Base-by-base conservation (phyloP, 2,888 invertebrate genomes). In the Cataglyphis albicans region DNA sequence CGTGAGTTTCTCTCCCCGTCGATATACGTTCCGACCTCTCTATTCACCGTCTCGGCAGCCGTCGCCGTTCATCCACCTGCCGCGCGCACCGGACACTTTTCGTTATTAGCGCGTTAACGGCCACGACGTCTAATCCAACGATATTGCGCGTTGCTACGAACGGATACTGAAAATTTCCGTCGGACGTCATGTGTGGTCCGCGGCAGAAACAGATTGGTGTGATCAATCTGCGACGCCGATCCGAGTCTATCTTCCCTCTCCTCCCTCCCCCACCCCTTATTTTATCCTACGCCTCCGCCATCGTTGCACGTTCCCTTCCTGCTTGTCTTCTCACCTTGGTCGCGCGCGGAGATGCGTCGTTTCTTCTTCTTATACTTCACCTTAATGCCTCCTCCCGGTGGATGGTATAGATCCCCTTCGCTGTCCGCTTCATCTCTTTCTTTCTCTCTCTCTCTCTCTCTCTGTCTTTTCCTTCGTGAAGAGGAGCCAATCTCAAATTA, bases 161-260 rank as follows among this genome's bases (percentile, higher is more conserved):
- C 9, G 85, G 87, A 87, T 87, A 70, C 78, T 81, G 83, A 89
- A 89, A 84, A 85, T 86, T 83, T 78, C 85, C 65, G 61, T 75
- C 84, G 68, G 70, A 67, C 89, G 86, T 85, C 84, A 86, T 87
- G 92, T 92, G 92, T 90, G 92, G 92, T 91, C 92, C 84, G 55
- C 75, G 89, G 86, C 88, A 90, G 90, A 87, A 91, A 92, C 88
- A 91, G 92, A 92, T 92, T 91, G 90, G 90, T 86, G 86, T 88
- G 90, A 92, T 92, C 91, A 92, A 92, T 92, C 92, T 90, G 88
- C 86, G 25, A 72, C 75, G 78, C 65, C 83, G 84, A 89, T 85
- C 89, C 87, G 78, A 82, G 35, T 78, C 68, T 84, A 29, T 65
- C 65, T 80, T 48, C 32, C 25, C 9, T 38, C 9, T n/a, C 25